A percentile compares a stretch with the other conserved stretches of the same genome.
Conservation (phyloP, 2,113 vertebrate species). For the Neopipo cinnamomea region DNA sequence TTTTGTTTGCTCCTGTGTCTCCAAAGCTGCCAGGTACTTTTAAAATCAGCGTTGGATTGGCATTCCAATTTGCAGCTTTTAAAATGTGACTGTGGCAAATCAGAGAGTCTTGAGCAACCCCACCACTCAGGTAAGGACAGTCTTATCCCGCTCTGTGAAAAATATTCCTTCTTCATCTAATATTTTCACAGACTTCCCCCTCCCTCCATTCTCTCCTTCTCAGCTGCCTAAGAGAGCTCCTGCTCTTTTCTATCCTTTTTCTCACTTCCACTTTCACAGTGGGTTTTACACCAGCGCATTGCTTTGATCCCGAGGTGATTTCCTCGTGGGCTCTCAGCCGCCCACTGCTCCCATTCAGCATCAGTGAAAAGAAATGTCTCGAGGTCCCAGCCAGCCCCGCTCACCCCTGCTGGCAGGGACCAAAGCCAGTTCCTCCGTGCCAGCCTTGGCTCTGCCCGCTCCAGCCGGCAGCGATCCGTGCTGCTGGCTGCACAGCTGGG, state of each 20-base stretch:
- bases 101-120: fast-evolving
- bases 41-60: not conserved
- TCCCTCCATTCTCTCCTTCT: not conserved
- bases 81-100: not conserved
- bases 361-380: not conserved
- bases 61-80: not conserved
- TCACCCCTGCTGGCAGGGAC: not conserved
- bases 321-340: not conserved
- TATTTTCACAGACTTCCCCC: not conserved
- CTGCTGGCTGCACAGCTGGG: not conserved
- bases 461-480: not conserved
- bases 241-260: not conserved
- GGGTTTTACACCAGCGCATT: not conserved
- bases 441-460: not conserved
- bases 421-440: not conserved
- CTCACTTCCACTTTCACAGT: not conserved
- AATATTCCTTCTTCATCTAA: not conserved
- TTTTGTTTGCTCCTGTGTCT: not conserved
- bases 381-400: not conserved
- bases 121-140: not conserved
- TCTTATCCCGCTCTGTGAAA: fast-evolving
- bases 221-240: not conserved
- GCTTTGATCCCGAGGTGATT: constrained; percentile 40
- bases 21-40: not conserved
- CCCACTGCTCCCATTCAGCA: not conserved